These are phyloP conservation scores for Tanypteryx hageni DNA, from an alignment of 2,888 invertebrate genomes.

Conservation along the genomic window DNA sequence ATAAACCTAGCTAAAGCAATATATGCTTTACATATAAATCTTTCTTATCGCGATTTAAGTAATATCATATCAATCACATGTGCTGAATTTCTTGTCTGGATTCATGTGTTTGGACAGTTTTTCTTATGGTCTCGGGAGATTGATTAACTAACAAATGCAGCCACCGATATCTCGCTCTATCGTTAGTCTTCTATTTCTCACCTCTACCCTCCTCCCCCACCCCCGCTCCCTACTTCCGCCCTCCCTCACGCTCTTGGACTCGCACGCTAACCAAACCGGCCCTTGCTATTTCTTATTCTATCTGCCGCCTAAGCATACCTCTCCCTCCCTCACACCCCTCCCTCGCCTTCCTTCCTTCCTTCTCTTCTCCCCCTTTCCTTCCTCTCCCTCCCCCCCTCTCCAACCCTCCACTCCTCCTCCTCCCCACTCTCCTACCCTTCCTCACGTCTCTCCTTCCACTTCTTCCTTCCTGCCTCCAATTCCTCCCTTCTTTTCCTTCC, in stretches of 20 bases:
- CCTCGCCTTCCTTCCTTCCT: not conserved
- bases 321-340: not conserved
- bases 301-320: not conserved
- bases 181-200: too few relatives aligned
- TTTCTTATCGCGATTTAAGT: too few relatives aligned
- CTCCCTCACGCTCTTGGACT: not conserved
- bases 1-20: too few relatives aligned
- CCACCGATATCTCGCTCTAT: too few relatives aligned
- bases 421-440: not conserved
- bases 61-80: too few relatives aligned
- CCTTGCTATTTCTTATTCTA: too few relatives aligned
- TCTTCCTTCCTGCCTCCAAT: not conserved
- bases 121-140: too few relatives aligned
- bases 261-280: not conserved
- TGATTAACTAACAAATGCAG: too few relatives aligned
- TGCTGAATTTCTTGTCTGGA: too few relatives aligned
- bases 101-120: too few relatives aligned
- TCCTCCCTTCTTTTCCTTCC: conserved; percentile 38
- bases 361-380: too few relatives aligned
- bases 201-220: not conserved
- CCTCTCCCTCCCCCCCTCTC: not conserved
- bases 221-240: not conserved
- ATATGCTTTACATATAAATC: too few relatives aligned
- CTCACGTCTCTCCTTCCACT: not conserved
- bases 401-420: not conserved